phyloP scores from a whole-genome alignment of 2,888 invertebrate genomes.

The Gari tellinella region DNA sequence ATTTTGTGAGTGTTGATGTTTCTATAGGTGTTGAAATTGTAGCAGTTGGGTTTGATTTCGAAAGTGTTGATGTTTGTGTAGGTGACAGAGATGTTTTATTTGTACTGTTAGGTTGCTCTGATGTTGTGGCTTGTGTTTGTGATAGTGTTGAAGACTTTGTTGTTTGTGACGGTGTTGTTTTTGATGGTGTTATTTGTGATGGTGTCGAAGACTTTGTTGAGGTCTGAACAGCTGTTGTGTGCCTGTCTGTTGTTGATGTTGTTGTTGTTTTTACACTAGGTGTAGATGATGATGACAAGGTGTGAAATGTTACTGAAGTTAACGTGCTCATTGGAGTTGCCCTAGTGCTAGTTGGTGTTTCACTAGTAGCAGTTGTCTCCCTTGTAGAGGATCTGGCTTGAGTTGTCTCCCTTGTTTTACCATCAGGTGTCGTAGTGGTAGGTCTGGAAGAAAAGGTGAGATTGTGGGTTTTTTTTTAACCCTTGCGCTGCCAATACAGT shows the following conservation, averaged over 20 bases:
- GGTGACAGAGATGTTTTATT: too few relatives aligned
- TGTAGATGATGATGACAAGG: background rate
- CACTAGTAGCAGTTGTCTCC: background rate
- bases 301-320: background rate
- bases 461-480: background rate
- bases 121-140: too few relatives aligned
- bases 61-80: too few relatives aligned
- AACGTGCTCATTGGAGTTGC: constrained; percentile 3
- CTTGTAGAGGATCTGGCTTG: background rate
- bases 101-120: too few relatives aligned
- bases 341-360: background rate
- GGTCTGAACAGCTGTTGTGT: too few relatives aligned
- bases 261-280: background rate
- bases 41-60: too few relatives aligned
- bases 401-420: background rate
- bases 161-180: background rate
- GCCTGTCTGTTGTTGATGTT: constrained; percentile 7
- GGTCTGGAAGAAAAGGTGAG: background rate
- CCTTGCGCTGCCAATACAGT: too few relatives aligned
- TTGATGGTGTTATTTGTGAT: background rate
- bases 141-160: too few relatives aligned
- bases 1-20: too few relatives aligned
- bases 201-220: background rate
- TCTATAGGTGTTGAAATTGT: too few relatives aligned
- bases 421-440: background rate